These are phyloP conservation scores for Alviniconcha marisindica DNA, from an alignment of 1,140 invertebrate genomes.

Conservation along the genomic window DNA sequence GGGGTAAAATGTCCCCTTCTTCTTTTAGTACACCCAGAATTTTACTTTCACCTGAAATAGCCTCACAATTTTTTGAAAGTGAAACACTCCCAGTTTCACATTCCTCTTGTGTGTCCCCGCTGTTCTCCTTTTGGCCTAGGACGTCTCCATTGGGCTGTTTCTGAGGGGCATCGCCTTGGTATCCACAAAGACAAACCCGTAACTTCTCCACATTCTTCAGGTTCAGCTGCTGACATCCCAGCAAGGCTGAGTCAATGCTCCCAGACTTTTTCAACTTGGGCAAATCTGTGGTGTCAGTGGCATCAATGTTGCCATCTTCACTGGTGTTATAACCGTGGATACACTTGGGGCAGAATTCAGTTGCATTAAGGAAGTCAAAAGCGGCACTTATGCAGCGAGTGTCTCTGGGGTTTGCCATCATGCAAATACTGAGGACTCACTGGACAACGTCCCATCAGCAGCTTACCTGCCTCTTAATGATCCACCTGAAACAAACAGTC, in stretches of 20 bases:
- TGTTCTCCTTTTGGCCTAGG: not conserved
- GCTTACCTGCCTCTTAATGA: no score
- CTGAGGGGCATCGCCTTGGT: no score
- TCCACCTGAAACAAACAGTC: no score
- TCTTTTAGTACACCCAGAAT: no score
- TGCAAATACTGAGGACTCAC: not conserved
- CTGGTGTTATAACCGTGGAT: not conserved
- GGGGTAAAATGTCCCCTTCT: no score
- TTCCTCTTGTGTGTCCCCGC: not conserved
- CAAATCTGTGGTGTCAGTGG: not conserved
- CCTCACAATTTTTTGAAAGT: no score
- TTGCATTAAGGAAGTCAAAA: constrained; percentile 48
- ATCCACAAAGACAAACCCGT: not conserved
- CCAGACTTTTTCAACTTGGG: not conserved
- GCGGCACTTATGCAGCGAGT: constrained; percentile 43
- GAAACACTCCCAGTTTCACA: no score
- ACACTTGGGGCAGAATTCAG: constrained; percentile 25
- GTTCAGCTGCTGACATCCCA: not conserved
- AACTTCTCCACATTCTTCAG: not conserved
- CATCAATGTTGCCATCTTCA: not conserved
- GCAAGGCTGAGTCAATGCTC: constrained; percentile 21
- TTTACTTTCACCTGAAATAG: no score
- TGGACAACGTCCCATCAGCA: no score
- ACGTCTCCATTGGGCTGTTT: not conserved
- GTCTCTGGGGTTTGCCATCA: not conserved